These are phyloP conservation scores for Ectemnius continuus DNA, from an alignment of 2,888 invertebrate species.

Conservation along the genomic window DNA sequence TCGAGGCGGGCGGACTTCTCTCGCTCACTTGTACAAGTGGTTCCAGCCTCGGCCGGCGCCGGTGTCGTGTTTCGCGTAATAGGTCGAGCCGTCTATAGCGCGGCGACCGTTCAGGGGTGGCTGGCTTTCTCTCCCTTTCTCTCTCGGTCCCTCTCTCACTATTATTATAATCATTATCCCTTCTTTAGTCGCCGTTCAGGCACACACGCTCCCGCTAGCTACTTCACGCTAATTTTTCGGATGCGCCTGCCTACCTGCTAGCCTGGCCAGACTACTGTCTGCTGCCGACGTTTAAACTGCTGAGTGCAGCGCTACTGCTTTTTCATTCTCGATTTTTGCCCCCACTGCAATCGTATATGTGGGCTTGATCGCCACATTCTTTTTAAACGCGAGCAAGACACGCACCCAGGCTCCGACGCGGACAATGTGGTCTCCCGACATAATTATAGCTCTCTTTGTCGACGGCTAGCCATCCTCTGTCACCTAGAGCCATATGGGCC, in stretches of 20 bases:
- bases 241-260: slow-evolving; percentile 15
- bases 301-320: not conserved
- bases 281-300: not conserved
- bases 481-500: not conserved
- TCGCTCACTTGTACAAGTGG: slow-evolving; percentile 63
- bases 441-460: not conserved
- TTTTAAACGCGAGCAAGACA: not conserved
- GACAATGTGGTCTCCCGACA: not conserved
- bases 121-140: slow-evolving; percentile 6
- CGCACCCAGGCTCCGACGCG: not conserved
- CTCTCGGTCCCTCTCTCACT: slow-evolving; percentile 35
- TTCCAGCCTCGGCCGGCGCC: slow-evolving; percentile 67
- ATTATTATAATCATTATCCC: slow-evolving; percentile 58
- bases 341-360: not conserved
- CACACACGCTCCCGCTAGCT: slow-evolving; percentile 6
- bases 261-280: not conserved
- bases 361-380: not conserved
- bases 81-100: slow-evolving; percentile 67
- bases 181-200: slow-evolving; percentile 26
- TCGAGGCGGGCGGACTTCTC: slow-evolving; percentile 10
- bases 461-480: not conserved
- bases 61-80: slow-evolving; percentile 74
- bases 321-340: not conserved
- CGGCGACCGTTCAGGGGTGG: slow-evolving; percentile 50
- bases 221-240: slow-evolving; percentile 35